Percentiles rank a stretch among this genome's conserved stretches.
phyloP scores from a whole-genome alignment of 2,888 invertebrate genomes.

The Entomobrya proxima region DNA sequence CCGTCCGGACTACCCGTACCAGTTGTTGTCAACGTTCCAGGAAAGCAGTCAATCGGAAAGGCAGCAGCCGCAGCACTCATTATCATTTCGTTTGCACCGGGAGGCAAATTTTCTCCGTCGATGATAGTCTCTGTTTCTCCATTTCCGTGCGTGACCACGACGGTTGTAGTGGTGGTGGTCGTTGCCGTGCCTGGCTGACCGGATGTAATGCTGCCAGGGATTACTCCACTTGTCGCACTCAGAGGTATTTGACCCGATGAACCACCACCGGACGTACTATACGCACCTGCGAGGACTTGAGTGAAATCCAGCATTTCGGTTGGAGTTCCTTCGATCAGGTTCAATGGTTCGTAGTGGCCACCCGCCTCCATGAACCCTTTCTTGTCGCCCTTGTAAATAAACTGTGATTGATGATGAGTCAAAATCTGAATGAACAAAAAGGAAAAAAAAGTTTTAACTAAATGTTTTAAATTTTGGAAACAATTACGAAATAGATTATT shows the following conservation, averaged over 20 bases:
- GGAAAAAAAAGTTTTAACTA: too few species aligned
- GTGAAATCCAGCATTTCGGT: slow-evolving; percentile 72
- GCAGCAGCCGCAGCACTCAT: slow-evolving; percentile 73
- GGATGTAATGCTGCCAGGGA: slow-evolving; percentile 29
- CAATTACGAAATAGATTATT: neutral
- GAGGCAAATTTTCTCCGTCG: slow-evolving; percentile 73
- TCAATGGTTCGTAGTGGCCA: slow-evolving; percentile 45
- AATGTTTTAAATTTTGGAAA: neutral
- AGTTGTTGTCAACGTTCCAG: slow-evolving; percentile 54
- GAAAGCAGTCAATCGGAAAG: slow-evolving; percentile 73
- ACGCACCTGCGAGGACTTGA: slow-evolving; percentile 71
- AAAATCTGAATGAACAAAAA: slow-evolving; percentile 69
- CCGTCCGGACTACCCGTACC: neutral
- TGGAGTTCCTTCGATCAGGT: slow-evolving; percentile 59
- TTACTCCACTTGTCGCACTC: slow-evolving; percentile 44
- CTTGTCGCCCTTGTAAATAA: slow-evolving; percentile 67
- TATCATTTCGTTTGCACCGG: slow-evolving; percentile 74
- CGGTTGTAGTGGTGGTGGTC: slow-evolving; percentile 75
- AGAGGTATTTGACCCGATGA: slow-evolving; percentile 50
- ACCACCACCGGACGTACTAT: slow-evolving; percentile 57
- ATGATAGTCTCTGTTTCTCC: slow-evolving; percentile 75
- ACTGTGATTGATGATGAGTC: slow-evolving; percentile 73
- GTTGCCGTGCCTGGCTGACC: slow-evolving; percentile 66
- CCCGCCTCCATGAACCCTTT: slow-evolving; percentile 60
- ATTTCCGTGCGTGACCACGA: slow-evolving; percentile 74